Conservation (phyloP, 2,113 vertebrate species). For the Brienomyrus longianalis region DNA sequence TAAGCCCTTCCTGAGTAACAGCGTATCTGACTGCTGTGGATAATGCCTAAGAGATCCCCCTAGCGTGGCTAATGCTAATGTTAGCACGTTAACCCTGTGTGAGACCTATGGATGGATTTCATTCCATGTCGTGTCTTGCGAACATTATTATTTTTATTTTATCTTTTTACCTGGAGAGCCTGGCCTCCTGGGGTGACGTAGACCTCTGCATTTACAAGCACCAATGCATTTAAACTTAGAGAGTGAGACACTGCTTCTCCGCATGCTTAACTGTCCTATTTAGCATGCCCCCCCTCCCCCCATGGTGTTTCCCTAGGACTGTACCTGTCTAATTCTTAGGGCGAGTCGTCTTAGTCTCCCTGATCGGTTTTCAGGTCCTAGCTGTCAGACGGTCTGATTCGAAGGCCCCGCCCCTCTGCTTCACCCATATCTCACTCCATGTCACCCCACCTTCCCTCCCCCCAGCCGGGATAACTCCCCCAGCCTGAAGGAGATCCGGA, state of each 20-base stretch:
- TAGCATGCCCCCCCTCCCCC: neutral
- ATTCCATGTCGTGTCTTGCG: neutral
- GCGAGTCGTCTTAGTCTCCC: neutral
- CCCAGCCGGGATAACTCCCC: slow-evolving; percentile 92
- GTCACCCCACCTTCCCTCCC: too few species aligned
- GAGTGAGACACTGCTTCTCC: neutral
- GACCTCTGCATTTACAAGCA: neutral
- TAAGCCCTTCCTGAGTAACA: neutral
- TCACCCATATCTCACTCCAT: neutral
- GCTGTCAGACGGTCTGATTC: neutral
- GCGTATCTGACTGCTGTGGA: neutral
- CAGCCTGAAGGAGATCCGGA: slow-evolving; percentile 95
- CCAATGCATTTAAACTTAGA: neutral
- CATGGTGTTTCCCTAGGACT: neutral
- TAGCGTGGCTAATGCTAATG: neutral
- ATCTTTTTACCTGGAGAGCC: neutral
- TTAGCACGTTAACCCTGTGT: neutral
- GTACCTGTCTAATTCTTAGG: neutral
- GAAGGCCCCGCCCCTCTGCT: neutral
- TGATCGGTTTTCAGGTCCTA: neutral
- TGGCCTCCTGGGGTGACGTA: neutral
- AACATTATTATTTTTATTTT: neutral
- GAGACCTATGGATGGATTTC: neutral
- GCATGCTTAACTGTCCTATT: neutral
- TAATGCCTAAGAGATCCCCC: neutral